Conservation (phyloP, 2,113 vertebrate species). For the Petromus typicus region DNA sequence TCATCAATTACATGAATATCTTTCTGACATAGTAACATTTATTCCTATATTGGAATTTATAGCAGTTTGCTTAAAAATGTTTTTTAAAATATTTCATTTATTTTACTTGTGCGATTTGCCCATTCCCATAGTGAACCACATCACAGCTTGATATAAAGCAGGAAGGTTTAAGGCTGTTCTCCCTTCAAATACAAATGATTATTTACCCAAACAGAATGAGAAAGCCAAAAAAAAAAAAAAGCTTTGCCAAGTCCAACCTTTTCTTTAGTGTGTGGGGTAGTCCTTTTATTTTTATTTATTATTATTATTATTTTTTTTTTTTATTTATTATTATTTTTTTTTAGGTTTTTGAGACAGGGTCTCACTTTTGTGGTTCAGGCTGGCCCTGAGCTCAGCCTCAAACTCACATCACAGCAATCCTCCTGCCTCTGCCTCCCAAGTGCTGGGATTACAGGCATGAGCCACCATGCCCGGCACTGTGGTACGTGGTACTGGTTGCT, state of each 20-base stretch:
- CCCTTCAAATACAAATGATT: background rate
- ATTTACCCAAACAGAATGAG: background rate
- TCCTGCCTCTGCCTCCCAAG: too few species aligned
- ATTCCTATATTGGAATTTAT: background rate
- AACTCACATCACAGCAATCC: too few species aligned
- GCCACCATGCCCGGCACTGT: too few species aligned
- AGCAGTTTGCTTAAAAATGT: background rate
- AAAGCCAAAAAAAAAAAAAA: background rate
- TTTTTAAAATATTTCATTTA: background rate
- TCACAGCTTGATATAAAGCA: background rate
- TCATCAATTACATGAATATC: background rate
- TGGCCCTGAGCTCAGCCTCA: too few species aligned
- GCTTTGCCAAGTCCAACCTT: background rate
- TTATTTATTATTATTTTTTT: too few species aligned
- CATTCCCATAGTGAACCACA: background rate
- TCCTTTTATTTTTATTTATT: slow-evolving; percentile 34
- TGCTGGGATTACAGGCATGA: too few species aligned
- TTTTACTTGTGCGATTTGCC: background rate
- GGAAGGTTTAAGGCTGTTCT: background rate
- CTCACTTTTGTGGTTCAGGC: too few species aligned
- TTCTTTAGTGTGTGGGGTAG: background rate
- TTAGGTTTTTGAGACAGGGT: too few species aligned
- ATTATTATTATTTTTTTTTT: too few species aligned
- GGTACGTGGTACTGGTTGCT: too few species aligned
- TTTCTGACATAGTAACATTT: background rate